Conservation (phyloP, 2,113 vertebrate genomes). For the Python bivittatus region DNA sequence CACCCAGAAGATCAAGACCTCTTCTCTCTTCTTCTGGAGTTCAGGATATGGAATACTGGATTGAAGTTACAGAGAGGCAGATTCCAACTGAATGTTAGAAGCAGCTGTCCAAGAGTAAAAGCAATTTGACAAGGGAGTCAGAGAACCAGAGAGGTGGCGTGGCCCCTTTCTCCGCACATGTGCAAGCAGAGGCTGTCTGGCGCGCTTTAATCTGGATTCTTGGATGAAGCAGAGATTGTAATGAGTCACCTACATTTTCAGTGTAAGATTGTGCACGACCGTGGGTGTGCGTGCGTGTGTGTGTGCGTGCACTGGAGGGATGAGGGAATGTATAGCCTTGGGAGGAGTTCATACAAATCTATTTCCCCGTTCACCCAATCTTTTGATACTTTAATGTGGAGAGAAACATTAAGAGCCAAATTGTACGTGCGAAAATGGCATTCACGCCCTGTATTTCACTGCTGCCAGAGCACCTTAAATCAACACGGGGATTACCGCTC, state of each 20-base stretch:
- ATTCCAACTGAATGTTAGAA: background rate
- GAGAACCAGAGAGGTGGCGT: background rate
- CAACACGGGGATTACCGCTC: slow-evolving; percentile 74
- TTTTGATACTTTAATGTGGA: slow-evolving; percentile 26
- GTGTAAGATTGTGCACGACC: background rate
- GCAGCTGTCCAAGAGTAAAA: background rate
- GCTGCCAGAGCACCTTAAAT: slow-evolving; percentile 66
- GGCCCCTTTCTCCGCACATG: background rate
- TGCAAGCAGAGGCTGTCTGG: background rate
- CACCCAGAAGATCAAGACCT: background rate
- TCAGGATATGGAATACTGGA: background rate
- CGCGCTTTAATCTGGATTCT: background rate
- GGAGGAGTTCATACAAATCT: background rate
- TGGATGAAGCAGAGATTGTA: background rate
- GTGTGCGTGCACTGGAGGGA: background rate
- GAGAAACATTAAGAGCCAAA: slow-evolving; percentile 58
- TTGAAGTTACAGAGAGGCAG: background rate
- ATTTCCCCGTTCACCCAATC: fast-evolving
- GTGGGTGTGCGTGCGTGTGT: background rate
- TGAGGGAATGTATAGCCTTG: background rate
- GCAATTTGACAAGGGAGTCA: background rate
- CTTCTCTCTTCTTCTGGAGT: background rate
- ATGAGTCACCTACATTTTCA: background rate
- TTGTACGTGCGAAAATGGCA: slow-evolving; percentile 50
- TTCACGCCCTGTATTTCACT: slow-evolving; percentile 57